Base-by-base conservation (phyloP, 1,140 invertebrate genomes). In the Monochamus saltuarius region DNA sequence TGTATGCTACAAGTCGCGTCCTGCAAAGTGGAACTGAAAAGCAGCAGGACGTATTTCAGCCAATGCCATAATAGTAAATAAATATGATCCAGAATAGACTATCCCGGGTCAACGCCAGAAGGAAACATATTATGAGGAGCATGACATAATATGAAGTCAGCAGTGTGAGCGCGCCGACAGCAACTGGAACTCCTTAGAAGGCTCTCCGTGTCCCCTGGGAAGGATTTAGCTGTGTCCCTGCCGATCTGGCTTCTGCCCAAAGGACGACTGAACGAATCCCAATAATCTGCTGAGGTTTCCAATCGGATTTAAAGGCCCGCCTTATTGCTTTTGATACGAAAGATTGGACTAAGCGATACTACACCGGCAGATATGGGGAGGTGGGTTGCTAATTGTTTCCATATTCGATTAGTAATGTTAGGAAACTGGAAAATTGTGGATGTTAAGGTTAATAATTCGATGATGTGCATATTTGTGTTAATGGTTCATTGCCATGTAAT, bases 281-380 rank as follows among this genome's bases (percentile, higher is more conserved):
- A 67, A 65, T 69, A 69, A 69, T 69, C 67, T 69, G 62, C 62
- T 65, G 65, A 67, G 67, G 65, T 69, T 67, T 67, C 65, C 67
- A 69, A 69, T 69, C 67, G 61, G 62, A 65, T 67, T 69, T 69
- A 56, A 62, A 64, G 59, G 53, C 60, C 58, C 59, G 60, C 62
- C 67, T 69, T 69, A 69, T 69, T 66, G 65, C 64, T 38, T 69
- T 45, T 62, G 62, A 69, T 67, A 68, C 64, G 61, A 64, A 66
- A 61, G 61, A 68, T 60, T 64, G 59, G 59, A 61, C 61, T 64
- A 59, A 67, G 59, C 64, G 58, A 45, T 59, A 46, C 42, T 39
- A 54, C 43, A 59, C 51, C 61, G 57, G 63, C 61, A 60, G 63
- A 63, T 65, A 54, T 62, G 53, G 55, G 59, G 39, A 56, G 39